These are phyloP conservation scores for Heterocephalus glaber DNA, from an alignment of 2,113 vertebrate species.

Conservation along the genomic window DNA sequence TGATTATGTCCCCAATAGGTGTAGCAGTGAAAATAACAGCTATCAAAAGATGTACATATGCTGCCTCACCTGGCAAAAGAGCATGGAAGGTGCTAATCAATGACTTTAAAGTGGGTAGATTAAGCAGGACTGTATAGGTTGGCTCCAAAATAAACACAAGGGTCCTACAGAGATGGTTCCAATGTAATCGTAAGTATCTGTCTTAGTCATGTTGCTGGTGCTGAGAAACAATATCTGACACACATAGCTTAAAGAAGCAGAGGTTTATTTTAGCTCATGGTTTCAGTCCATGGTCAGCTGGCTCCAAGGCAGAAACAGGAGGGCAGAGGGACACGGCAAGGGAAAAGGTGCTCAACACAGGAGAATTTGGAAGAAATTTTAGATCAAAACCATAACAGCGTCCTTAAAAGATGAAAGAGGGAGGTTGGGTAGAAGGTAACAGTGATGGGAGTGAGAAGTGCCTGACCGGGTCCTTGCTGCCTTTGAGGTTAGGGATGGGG, in stretches of 20 bases:
- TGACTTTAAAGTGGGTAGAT: not conserved
- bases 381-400: not conserved
- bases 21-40: not conserved
- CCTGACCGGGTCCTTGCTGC: not conserved
- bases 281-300: not conserved
- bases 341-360: not conserved
- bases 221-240: not conserved
- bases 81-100: not conserved
- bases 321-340: not conserved
- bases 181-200: not conserved
- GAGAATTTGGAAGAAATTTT: not conserved
- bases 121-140: not conserved
- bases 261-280: not conserved
- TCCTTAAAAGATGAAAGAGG: not conserved
- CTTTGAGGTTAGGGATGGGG: not conserved
- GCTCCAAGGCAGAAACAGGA: not conserved
- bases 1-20: not conserved
- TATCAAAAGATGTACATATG: not conserved
- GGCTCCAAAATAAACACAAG: not conserved
- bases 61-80: not conserved
- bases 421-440: not conserved
- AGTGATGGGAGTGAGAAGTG: not conserved
- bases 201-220: not conserved
- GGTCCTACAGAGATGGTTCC: not conserved
- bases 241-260: not conserved